These are phyloP conservation scores for Rhagonycha fulva DNA, from an alignment of 2,888 invertebrate genomes.

Conservation along the genomic window DNA sequence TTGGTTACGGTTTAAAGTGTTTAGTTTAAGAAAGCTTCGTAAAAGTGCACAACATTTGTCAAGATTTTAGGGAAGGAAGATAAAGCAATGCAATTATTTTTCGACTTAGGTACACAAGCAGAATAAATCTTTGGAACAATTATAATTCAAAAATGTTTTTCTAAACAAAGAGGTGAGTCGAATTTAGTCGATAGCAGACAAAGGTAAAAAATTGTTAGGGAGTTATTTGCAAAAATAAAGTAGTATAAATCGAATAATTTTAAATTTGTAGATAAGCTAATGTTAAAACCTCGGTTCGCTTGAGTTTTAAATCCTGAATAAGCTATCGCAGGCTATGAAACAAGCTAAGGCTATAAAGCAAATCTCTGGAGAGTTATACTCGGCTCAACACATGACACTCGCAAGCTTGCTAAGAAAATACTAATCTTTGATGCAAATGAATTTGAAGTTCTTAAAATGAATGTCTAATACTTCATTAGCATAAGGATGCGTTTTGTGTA, in stretches of 20 bases:
- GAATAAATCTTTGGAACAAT: not conserved
- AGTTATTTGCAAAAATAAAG: not conserved
- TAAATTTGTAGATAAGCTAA: slow-evolving; percentile 25
- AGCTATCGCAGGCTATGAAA: slow-evolving; percentile 37
- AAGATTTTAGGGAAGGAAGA: slow-evolving; percentile 22
- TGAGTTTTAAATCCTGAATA: slow-evolving; percentile 38
- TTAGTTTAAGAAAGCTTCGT: slow-evolving; percentile 28
- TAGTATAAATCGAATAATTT: slow-evolving; percentile 11
- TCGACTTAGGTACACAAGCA: not conserved
- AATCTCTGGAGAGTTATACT: slow-evolving; percentile 43
- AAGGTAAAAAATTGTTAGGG: not conserved
- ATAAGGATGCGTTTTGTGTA: not conserved
- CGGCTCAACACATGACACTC: slow-evolving; percentile 43
- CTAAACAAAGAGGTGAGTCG: not conserved
- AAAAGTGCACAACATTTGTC: slow-evolving; percentile 23
- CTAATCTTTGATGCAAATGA: slow-evolving; percentile 36
- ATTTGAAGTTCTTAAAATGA: slow-evolving; percentile 22
- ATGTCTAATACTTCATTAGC: slow-evolving; percentile 1
- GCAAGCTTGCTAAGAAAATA: slow-evolving; percentile 40
- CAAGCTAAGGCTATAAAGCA: slow-evolving; percentile 42
- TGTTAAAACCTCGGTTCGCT: slow-evolving; percentile 34
- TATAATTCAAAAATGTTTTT: not conserved
- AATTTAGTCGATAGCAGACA: not conserved
- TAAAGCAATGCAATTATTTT: not conserved
- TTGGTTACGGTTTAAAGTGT: slow-evolving; percentile 29